phyloP scores from a whole-genome alignment of 2,797 vertebrate species.

The Mormyrops attenuatus region DNA sequence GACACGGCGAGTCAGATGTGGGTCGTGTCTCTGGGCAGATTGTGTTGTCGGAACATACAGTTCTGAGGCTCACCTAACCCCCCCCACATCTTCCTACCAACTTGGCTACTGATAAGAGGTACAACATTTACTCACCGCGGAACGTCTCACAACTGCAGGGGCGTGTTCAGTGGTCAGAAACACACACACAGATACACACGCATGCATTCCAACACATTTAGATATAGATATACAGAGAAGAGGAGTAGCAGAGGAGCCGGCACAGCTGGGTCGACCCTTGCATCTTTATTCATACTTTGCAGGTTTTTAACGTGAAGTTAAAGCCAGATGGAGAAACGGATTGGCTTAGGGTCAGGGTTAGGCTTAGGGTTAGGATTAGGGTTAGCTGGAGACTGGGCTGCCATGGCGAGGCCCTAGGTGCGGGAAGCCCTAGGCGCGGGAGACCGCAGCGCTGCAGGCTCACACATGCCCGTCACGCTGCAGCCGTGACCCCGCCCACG shows the following conservation, averaged over 20 bases:
- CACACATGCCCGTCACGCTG: background rate
- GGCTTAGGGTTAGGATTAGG: background rate
- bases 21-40: background rate
- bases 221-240: background rate
- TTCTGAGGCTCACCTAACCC: background rate
- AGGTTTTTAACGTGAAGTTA: background rate
- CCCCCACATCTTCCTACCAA: background rate
- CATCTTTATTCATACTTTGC: background rate
- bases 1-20: background rate
- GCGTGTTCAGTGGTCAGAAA: slow-evolving; percentile 21
- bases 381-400: background rate
- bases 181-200: background rate
- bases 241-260: background rate
- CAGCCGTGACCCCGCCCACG: background rate
- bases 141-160: background rate
- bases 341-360: background rate
- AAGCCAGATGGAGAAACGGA: background rate
- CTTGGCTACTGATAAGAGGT: background rate
- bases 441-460: background rate
- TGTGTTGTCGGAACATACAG: background rate
- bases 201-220: background rate
- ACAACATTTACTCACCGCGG: background rate
- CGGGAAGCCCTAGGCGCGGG: background rate
- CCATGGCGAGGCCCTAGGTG: background rate
- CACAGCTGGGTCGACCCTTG: background rate